phyloP scores from a whole-genome alignment of 2,113 vertebrate genomes.

The Eleginops maclovinus region DNA sequence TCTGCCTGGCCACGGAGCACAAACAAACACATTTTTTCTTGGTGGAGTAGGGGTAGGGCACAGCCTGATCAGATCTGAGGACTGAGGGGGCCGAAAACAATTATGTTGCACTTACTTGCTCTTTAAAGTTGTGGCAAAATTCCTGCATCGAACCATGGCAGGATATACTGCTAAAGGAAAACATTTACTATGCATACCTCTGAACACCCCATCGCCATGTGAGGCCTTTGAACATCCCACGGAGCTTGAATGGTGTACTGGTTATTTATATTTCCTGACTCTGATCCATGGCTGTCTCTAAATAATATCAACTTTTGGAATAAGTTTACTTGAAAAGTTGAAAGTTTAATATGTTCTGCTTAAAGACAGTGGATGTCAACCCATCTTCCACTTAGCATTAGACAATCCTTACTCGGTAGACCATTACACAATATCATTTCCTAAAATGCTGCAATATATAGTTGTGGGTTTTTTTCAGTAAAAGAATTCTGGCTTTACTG shows the following conservation, averaged over 20 bases:
- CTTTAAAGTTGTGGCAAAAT: not conserved
- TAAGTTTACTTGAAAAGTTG: not conserved
- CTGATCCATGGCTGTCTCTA: not conserved
- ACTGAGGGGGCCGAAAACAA: not conserved
- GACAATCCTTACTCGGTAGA: not conserved
- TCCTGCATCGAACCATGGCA: not conserved
- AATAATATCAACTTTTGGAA: not conserved
- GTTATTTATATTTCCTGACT: not conserved
- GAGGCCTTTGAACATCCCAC: not conserved
- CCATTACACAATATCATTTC: not conserved
- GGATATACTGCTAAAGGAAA: not conserved
- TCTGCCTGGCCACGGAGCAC: slow-evolving; percentile 13
- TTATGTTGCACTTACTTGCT: not conserved
- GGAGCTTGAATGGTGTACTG: not conserved
- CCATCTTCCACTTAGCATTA: not conserved
- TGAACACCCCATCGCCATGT: not conserved
- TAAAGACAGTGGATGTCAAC: not conserved
- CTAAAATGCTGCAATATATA: not conserved
- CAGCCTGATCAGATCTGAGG: not conserved
- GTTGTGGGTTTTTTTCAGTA: not conserved
- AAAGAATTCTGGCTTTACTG: no score
- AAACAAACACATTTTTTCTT: slow-evolving; percentile 35
- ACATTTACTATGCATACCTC: not conserved
- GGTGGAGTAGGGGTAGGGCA: not conserved
- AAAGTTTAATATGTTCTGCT: not conserved